Evolutionary conservation across 2,797 vertebrate genomes (phyloP).

Genomic region (Urocyon cinereoargenteus): DNA sequence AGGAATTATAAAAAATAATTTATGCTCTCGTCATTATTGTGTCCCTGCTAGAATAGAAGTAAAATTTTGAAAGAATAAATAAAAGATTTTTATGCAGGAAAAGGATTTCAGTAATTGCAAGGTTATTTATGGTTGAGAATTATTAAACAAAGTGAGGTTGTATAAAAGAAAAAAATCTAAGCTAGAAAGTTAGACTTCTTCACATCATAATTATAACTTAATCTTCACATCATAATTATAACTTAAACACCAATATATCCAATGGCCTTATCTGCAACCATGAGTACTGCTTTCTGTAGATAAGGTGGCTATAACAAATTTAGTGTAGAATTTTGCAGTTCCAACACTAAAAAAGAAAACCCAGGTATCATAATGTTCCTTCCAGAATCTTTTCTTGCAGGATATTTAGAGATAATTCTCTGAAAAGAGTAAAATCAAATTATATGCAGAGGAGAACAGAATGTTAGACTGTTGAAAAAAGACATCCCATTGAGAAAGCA

Average conservation of each 20-base stretch:
- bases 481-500: constrained; percentile 25
- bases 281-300: constrained; percentile 55
- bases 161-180: constrained; percentile 41
- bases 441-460: constrained; percentile 59
- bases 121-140: constrained; percentile 10
- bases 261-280: constrained; percentile 17
- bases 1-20: neutral
- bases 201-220: constrained; percentile 51
- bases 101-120: constrained; percentile 8
- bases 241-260: constrained; percentile 24
- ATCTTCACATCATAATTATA: constrained; percentile 55
- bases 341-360: constrained; percentile 55
- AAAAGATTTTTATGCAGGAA: constrained; percentile 1
- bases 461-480: neutral
- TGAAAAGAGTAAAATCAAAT: constrained; percentile 68
- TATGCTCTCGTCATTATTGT: neutral
- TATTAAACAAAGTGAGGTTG: neutral
- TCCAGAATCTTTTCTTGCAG: constrained; percentile 24
- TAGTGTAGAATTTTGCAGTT: constrained; percentile 53
- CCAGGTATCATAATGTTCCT: constrained; percentile 9
- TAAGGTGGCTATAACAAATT: constrained; percentile 26
- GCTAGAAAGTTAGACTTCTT: constrained; percentile 56
- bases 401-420: constrained; percentile 56
- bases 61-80: constrained; percentile 37
- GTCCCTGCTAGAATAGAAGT: neutral